Base-by-base conservation (phyloP, 2,888 invertebrate species). In the Monochamus alternatus region DNA sequence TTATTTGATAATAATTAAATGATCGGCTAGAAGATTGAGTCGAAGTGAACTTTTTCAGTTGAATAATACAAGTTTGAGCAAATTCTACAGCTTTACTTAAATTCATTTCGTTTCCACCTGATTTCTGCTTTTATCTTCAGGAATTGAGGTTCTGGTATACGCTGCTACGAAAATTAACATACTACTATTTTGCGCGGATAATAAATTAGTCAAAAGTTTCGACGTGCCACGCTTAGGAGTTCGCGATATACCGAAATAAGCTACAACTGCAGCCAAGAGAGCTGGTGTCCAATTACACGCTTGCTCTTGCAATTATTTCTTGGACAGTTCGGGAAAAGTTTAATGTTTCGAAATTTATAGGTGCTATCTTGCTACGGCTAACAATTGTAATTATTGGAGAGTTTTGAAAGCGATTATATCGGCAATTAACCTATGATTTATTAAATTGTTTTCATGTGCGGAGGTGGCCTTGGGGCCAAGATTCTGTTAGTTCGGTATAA, bases 261-360 rank as follows among this genome's bases (percentile, higher is more conserved):
- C 65, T 73, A 65, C 65, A 73, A 65, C 55, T 66, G 60, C 52
- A 67, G 75, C 58, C 66, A 52, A 60, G 62, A 72, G 66, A 75
- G 76, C 77, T 77, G 73, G 72, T 67, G 84, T 82, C 85, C 87
- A 87, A 87, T 87, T 87, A 87, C 86, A 87, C 86, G 87, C 86
- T 85, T 85, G 85, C 86, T 85, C 84, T 85, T 81, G 85, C 87
- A 87, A 87, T 87, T 87, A 87, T 87, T 86, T 87, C 87, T 87
- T 86, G 86, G 87, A 87, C 87, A 87, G 86, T 87, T 87, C 81
- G 78, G 79, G 85, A 85, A 86, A 87, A 87, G 84, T 86, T 87
- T 87, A 86, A 86, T 86, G 87, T 86, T 87, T 84, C 82, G 85
- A 86, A 86, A 87, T 87, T 87, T 87, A 87, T 87, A 84, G 86